These are phyloP conservation scores for Gibbula magus DNA, from an alignment of 2,888 invertebrate genomes.

Conservation along the genomic window DNA sequence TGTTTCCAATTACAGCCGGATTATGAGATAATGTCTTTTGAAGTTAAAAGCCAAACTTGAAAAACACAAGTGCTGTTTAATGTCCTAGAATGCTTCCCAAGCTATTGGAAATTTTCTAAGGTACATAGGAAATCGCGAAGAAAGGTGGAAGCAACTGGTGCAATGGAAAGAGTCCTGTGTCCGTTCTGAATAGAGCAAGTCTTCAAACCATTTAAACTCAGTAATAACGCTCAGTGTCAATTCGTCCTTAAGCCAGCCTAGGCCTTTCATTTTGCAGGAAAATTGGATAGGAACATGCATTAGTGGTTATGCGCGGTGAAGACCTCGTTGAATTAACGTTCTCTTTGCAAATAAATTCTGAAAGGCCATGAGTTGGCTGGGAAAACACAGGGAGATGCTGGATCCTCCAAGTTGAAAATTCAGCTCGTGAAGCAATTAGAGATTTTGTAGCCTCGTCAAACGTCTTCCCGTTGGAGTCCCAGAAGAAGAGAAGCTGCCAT, in stretches of 20 bases:
- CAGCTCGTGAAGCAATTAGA: not conserved
- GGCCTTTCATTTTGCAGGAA: conserved; percentile 15
- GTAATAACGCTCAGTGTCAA: conserved; percentile 1
- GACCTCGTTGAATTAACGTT: conserved; percentile 8
- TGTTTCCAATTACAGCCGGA: too few species aligned
- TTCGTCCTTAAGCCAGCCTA: conserved; percentile 2
- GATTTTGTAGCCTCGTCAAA: not conserved
- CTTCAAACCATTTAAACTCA: not conserved
- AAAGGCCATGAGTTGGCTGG: not conserved
- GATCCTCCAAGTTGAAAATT: not conserved
- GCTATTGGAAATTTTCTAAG: too few species aligned
- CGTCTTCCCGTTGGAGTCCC: not conserved
- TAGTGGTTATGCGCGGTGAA: not conserved
- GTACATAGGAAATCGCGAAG: too few species aligned
- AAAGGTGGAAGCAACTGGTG: too few species aligned
- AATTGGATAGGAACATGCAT: conserved; percentile 11
- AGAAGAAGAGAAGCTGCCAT: not conserved
- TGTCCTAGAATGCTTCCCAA: too few species aligned
- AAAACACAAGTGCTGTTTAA: too few species aligned
- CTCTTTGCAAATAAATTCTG: conserved; percentile 10
- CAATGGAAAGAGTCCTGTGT: too few species aligned
- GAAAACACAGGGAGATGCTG: not conserved
- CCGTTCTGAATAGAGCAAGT: not conserved
- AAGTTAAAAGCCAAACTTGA: too few species aligned
- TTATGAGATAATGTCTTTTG: too few species aligned